Base-by-base conservation (phyloP, 2,888 invertebrate species). In the Tanytarsus gracilentus region DNA sequence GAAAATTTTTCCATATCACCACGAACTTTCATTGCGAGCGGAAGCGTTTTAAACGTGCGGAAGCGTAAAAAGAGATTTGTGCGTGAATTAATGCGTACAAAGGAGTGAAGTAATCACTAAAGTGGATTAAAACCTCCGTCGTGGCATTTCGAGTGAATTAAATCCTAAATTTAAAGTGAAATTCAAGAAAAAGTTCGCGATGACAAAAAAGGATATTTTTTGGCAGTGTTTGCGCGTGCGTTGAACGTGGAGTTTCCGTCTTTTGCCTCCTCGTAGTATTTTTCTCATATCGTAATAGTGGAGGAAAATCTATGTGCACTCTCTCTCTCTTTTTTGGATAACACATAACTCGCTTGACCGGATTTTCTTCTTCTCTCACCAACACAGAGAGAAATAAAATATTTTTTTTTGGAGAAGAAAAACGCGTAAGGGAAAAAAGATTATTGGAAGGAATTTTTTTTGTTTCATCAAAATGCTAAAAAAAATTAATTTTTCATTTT, bases 271-370 rank as follows among this genome's bases (percentile, higher is more conserved):
- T 18, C 55, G 40, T 55, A 55, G 55, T 55, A 55, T 55, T 55
- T 55, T 55, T 33, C n/a, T 33, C n/a, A 9, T n/a, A 55, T 55
- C 55, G 55, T 55, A 55, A 39, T 55, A 55, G 55, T 55, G 55
- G 14, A 26, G 39, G 26, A 40, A 25, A 55, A 26, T 40, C 40
- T 40, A 55, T 16, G 26, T 26, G 16, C 44, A 21, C 21, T 44
- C 44, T 11, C 16, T 44, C 44, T 44, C 49, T 11, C 9, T 49
- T 49, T 16, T 27, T 26, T 44, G 44, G 44, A 44, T 44, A 44
- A 44, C 44, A 44, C 21, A 44, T 18, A 18, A 18, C 18, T 18
- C n/a, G n/a, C 44, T 23, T 44, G 44, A 44, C 44, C 44, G 44
- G 44, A 44, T 16, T 18, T 44, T 44, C 23, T 44, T 44, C 11